Percentiles rank a stretch among this genome's conserved stretches.
These are phyloP conservation scores for Drosophila yakuba DNA, from an alignment of 1,140 invertebrate species.

Conservation along the genomic window DNA sequence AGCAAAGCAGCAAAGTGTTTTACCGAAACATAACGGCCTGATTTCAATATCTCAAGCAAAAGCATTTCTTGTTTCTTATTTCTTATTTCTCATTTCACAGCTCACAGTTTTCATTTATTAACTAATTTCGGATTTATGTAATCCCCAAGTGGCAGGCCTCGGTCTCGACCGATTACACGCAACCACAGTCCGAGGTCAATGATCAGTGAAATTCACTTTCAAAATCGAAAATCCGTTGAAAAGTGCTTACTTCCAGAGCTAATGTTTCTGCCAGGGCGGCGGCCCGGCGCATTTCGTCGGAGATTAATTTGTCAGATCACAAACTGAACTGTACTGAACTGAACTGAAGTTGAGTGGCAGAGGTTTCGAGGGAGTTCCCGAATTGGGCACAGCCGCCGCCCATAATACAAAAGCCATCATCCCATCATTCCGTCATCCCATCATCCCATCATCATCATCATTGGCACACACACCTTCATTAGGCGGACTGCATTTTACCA, in stretches of 20 bases:
- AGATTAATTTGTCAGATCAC: conserved; percentile 66
- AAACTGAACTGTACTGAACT: background rate
- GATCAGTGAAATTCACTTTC: conserved; percentile 83
- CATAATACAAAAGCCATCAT: conserved; percentile 22
- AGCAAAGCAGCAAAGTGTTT: conserved; percentile 45
- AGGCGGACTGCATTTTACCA: conserved; percentile 75
- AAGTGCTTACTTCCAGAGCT: conserved; percentile 51
- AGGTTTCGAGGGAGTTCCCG: conserved; percentile 35
- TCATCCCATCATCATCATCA: conserved; percentile 41
- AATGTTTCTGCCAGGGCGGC: conserved; percentile 46
- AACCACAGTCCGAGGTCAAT: conserved; percentile 80
- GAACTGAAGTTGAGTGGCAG: conserved; percentile 16
- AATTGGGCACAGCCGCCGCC: conserved; percentile 38
- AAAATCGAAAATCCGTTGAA: conserved; percentile 61
- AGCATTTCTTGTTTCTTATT: conserved; percentile 38
- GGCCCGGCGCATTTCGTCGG: conserved; percentile 44
- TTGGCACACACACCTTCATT: conserved; percentile 67
- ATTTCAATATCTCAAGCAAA: conserved; percentile 71
- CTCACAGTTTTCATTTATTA: conserved; percentile 81
- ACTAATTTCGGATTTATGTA: conserved; percentile 82
- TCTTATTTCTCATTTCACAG: conserved; percentile 67
- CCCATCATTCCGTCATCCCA: conserved; percentile 16
- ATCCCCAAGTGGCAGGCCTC: conserved; percentile 64
- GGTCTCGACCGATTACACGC: conserved; percentile 67
- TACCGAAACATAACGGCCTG: conserved; percentile 63